Base-by-base conservation (phyloP, 2,797 vertebrate genomes). In the Echiichthys vipera region DNA sequence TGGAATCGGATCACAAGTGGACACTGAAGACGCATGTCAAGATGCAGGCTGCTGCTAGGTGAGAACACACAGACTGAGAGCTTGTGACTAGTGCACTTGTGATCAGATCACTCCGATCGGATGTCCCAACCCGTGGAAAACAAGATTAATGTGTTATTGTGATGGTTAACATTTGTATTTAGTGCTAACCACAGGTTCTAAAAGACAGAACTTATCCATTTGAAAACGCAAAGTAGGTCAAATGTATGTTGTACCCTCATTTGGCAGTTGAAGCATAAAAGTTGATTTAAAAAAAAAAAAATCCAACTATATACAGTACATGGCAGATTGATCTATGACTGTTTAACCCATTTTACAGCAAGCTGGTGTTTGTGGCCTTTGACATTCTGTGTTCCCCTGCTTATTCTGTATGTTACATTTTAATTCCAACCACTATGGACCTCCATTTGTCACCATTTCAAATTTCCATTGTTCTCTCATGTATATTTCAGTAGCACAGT, bases 351-450 rank as follows among this genome's bases (percentile, higher is more conserved):
- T 53, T 64, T 15, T 43, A 57, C 22, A 24, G 13, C 18, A 24
- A 46, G 15, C 18, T 56, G 27, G 13, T 25, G 46, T 27, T 22
- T 63, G 45, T 50, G 29, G 24, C 58, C 30, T 34, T 24, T 13
- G 14, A 30, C 22, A 40, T 74, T 49, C 43, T 74, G 56, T 55
- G 17, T 37, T 73, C 12, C 24, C 14, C 29, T 62, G 32, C 11
- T 9, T 61, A 3, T 65, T 53, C n/a, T n/a, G n/a, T n/a, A n/a
- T 54, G 43, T 77, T 32, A 12, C 3, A 30, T 75, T 65, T 71
- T 42, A 66, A 15, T 30, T 56, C 32, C 71, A 73, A 78, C 70
- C 72, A 47, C 77, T 49, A 55, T 65, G 7, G 10, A 57, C 70
- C 58, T 56, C 57, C 20, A 29, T 62, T 69, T 63, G 37, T 43